Percentiles rank a stretch among this genome's conserved stretches.
These are phyloP conservation scores for Heterodera carotae DNA, from an alignment of 1,140 invertebrate species.

Conservation along the genomic window DNA sequence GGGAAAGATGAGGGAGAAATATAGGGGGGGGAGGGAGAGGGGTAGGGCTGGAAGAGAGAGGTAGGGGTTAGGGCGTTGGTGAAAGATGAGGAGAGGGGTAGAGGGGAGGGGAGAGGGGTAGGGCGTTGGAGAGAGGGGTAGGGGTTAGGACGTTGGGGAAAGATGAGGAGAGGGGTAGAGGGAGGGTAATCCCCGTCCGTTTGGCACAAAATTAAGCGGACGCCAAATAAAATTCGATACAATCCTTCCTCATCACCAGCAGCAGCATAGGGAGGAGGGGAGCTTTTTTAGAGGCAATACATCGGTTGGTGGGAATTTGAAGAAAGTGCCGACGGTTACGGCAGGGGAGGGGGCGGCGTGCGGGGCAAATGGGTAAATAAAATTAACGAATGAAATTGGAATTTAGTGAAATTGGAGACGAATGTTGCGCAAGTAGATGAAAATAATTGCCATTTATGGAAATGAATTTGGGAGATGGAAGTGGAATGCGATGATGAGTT, in stretches of 20 bases:
- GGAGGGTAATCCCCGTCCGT: neutral
- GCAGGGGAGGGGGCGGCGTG: neutral
- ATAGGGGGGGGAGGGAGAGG: neutral
- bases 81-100: slow-evolving; percentile 9
- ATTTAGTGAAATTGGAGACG: neutral
- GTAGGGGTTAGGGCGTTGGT: neutral
- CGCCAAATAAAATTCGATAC: neutral
- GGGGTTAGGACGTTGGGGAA: neutral
- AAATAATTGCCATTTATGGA: neutral
- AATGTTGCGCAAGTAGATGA: neutral
- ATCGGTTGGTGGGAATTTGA: neutral
- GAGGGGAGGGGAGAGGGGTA: neutral
- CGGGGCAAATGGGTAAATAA: slow-evolving; percentile 18
- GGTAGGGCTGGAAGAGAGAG: neutral
- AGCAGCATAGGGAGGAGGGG: too few relatives aligned
- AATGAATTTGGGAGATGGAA: too few relatives aligned
- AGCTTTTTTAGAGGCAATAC: neutral
- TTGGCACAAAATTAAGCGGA: neutral
- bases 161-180: neutral
- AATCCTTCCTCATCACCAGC: neutral
- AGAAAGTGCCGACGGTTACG: slow-evolving; percentile 1
- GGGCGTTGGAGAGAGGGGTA: neutral
- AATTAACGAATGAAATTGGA: neutral
- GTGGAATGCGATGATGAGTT: neutral
- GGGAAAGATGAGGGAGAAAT: neutral